These are phyloP conservation scores for Halictus rubicundus DNA, from an alignment of 1,140 invertebrate genomes.

Conservation along the genomic window DNA sequence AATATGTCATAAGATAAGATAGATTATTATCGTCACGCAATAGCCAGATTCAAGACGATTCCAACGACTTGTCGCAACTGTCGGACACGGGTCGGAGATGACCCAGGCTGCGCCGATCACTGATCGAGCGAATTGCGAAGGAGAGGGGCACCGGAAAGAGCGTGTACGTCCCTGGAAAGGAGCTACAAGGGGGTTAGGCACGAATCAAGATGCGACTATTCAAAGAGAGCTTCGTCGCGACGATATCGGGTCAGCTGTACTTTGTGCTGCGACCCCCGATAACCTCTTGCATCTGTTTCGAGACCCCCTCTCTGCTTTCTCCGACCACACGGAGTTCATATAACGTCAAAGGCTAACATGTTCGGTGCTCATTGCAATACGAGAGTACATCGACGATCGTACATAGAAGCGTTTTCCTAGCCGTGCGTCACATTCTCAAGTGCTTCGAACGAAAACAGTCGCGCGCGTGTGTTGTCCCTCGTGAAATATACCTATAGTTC, in stretches of 20 bases:
- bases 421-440: neutral
- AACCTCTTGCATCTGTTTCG: slow-evolving; percentile 64
- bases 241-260: slow-evolving; percentile 73
- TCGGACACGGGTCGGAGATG: no score
- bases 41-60: no score
- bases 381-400: slow-evolving; percentile 1
- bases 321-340: slow-evolving; percentile 28
- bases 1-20: no score
- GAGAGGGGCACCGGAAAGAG: slow-evolving; percentile 3
- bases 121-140: neutral
- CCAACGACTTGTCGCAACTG: no score
- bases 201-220: neutral
- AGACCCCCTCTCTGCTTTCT: slow-evolving; percentile 19
- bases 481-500: neutral
- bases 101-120: no score
- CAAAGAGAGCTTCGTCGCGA: slow-evolving; percentile 31
- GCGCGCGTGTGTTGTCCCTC: neutral
- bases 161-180: slow-evolving; percentile 35
- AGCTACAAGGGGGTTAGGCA: neutral
- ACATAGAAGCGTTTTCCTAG: no score
- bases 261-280: slow-evolving; percentile 74
- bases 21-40: no score
- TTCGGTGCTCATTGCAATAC: slow-evolving; percentile 24
- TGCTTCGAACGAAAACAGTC: neutral
- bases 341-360: slow-evolving; percentile 36